Conservation (phyloP, 2,113 vertebrate species). For the Dicerorhinus sumatrensis region DNA sequence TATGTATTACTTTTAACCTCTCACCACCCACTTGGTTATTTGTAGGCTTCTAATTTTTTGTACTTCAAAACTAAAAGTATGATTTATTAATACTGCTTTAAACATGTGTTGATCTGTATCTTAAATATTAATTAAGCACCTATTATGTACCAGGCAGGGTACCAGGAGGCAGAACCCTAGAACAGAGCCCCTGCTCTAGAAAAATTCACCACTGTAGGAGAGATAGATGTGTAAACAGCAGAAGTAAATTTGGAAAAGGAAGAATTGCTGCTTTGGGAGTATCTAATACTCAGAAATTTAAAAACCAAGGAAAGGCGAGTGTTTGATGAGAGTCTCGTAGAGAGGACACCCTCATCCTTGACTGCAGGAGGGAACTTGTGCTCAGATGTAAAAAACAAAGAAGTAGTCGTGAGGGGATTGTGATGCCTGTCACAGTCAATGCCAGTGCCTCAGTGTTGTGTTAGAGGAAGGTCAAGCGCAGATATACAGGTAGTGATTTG, state of each 20-base stretch:
- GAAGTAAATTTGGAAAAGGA: constrained; percentile 5
- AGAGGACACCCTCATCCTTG: not conserved
- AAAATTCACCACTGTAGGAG: not conserved
- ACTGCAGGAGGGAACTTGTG: not conserved
- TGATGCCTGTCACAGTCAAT: not conserved
- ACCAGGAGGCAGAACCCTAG: not conserved
- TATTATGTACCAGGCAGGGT: not conserved
- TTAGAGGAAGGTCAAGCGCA: not conserved
- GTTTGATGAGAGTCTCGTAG: not conserved
- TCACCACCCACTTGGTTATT: not conserved
- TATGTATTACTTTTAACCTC: not conserved
- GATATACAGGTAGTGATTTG: not conserved
- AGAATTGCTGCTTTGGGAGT: not conserved
- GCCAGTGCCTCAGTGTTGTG: not conserved
- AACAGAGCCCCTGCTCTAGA: not conserved
- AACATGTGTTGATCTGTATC: not conserved
- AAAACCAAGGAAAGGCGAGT: not conserved
- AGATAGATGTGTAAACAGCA: not conserved
- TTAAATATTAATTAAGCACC: not conserved
- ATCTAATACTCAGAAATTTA: not conserved
- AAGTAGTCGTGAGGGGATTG: not conserved
- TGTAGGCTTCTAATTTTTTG: not conserved
- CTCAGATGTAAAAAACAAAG: not conserved
- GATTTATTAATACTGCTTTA: not conserved
- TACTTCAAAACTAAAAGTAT: constrained; percentile 1